Percentiles rank a stretch among this genome's conserved stretches.
These are phyloP conservation scores for Sphaerophoria rueppellii DNA, from an alignment of 2,888 invertebrate genomes.

Conservation along the genomic window DNA sequence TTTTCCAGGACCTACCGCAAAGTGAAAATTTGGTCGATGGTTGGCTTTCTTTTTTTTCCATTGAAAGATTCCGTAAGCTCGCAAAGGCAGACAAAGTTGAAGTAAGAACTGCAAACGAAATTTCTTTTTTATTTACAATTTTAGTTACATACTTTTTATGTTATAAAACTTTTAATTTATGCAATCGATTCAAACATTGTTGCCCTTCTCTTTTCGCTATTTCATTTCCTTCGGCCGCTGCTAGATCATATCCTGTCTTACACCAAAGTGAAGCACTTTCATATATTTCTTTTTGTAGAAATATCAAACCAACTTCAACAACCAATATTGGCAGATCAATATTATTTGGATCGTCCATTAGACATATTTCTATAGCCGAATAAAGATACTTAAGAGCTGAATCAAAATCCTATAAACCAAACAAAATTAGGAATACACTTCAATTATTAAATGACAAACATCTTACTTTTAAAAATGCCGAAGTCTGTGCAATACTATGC, in stretches of 20 bases:
- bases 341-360: conserved; percentile 80
- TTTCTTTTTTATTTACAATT: too few species aligned
- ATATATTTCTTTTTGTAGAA: conserved; percentile 79
- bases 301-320: conserved; percentile 81
- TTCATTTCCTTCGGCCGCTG: conserved; percentile 64
- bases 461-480: conserved; percentile 62
- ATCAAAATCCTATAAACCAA: conserved; percentile 77
- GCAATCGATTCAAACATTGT: conserved; percentile 61
- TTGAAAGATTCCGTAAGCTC: too few species aligned
- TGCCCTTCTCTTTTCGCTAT: conserved; percentile 58
- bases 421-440: neutral
- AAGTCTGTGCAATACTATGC: conserved; percentile 80
- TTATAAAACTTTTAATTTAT: conserved; percentile 20
- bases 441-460: neutral
- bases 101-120: too few species aligned
- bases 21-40: too few species aligned
- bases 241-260: conserved; percentile 79
- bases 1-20: too few species aligned
- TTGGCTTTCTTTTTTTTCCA: too few species aligned
- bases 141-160: neutral
- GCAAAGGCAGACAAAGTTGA: too few species aligned
- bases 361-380: conserved; percentile 82
- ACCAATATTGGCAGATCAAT: conserved; percentile 82
- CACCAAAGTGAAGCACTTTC: conserved; percentile 80
- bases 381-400: conserved; percentile 81